These are phyloP conservation scores for Diglossa cyanea DNA, from an alignment of 2,797 vertebrate genomes.

Conservation along the genomic window DNA sequence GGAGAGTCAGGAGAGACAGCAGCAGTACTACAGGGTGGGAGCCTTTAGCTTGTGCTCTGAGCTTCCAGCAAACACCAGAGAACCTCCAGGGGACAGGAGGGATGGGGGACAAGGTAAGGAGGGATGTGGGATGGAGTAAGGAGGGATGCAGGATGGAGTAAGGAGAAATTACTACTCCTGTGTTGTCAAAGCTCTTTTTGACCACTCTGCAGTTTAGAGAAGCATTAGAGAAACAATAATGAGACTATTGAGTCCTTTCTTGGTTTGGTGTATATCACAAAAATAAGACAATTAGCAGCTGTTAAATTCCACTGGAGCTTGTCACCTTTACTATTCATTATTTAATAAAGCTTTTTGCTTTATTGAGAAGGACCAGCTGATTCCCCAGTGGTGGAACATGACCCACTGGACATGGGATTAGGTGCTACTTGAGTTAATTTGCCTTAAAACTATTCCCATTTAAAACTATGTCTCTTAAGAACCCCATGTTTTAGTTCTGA, in stretches of 20 bases:
- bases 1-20: neutral
- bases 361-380: conserved; percentile 41
- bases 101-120: neutral
- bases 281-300: neutral
- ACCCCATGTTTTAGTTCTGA: neutral
- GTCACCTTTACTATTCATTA: neutral
- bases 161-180: neutral
- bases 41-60: neutral
- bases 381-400: conserved; percentile 37
- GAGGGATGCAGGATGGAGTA: neutral
- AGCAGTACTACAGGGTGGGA: neutral
- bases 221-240: neutral
- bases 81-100: neutral
- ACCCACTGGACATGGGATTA: conserved; percentile 16
- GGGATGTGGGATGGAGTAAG: neutral
- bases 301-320: conserved; percentile 31
- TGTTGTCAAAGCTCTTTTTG: neutral
- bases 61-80: neutral
- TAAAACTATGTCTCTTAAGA: conserved; percentile 19
- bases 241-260: neutral
- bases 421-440: conserved; percentile 52
- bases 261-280: neutral
- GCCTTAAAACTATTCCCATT: conserved; percentile 7
- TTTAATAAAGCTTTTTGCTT: conserved; percentile 23
- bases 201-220: too few relatives aligned